These are phyloP conservation scores for Leucophenga varia DNA, from an alignment of 1,140 invertebrate species.

Conservation along the genomic window DNA sequence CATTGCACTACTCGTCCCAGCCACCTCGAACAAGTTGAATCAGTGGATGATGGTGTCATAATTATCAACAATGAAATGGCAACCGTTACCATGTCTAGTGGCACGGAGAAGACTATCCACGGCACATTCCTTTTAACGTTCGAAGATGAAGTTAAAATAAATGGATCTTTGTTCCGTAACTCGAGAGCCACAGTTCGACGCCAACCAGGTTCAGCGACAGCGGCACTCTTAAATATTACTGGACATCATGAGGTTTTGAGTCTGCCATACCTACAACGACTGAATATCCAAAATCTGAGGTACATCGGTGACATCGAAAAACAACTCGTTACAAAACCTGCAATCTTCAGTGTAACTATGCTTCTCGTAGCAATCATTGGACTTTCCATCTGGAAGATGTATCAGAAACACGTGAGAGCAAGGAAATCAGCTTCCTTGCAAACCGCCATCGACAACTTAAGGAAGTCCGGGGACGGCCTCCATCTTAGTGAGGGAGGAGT, in stretches of 20 bases:
- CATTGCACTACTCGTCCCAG: constrained; percentile 3
- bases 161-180: background rate
- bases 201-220: constrained; percentile 6
- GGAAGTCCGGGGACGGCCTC: constrained; percentile 2
- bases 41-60: constrained; percentile 1
- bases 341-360: too few relatives aligned
- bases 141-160: background rate
- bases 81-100: background rate
- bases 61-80: constrained; percentile 2
- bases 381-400: background rate
- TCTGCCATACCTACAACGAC: constrained; percentile 15
- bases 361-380: too few relatives aligned
- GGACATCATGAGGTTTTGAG: constrained; percentile 12
- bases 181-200: background rate
- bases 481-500: constrained; percentile 6
- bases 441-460: too few relatives aligned
- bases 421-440: too few relatives aligned
- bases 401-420: too few relatives aligned
- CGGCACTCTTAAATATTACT: constrained; percentile 13
- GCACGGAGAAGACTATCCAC: background rate
- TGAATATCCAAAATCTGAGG: constrained; percentile 10
- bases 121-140: constrained; percentile 7
- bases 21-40: background rate
- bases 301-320: background rate
- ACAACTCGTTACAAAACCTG: background rate